Evolutionary conservation across 2,888 invertebrate species (phyloP).

Genomic region (Brachypalpus laphriformis): DNA sequence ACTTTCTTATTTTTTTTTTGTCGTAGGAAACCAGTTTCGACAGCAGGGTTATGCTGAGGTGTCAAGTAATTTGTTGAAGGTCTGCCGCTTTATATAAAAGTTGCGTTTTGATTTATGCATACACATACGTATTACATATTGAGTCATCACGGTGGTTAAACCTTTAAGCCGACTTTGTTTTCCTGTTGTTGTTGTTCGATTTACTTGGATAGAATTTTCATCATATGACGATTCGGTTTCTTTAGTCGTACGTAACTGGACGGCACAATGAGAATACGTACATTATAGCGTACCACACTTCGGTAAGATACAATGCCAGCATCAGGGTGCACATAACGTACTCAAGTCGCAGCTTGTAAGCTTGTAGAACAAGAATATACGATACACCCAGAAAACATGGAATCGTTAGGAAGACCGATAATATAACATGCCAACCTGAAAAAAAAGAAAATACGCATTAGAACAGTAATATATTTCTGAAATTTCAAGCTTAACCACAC

Average conservation of each 20-base stretch:
- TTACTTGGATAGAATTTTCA: conserved; percentile 54
- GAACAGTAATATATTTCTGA: background rate
- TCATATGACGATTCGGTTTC: conserved; percentile 17
- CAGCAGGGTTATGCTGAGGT: background rate
- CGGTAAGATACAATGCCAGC: conserved; percentile 89
- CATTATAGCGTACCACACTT: conserved; percentile 85
- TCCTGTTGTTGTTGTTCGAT: conserved; percentile 11
- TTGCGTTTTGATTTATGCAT: background rate
- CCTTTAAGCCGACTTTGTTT: conserved; percentile 43
- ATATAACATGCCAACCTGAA: conserved; percentile 90
- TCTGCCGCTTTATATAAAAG: conserved; percentile 22
- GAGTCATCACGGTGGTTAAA: background rate
- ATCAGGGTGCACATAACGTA: conserved; percentile 94
- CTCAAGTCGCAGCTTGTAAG: conserved; percentile 93
- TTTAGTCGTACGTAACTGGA: conserved; percentile 84
- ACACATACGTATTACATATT: background rate
- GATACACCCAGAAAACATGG: conserved; percentile 92
- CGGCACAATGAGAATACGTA: conserved; percentile 86
- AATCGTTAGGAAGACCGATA: conserved; percentile 91
- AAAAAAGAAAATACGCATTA: conserved; percentile 75
- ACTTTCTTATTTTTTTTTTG: conserved; percentile 26
- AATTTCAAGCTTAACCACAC: too few relatives aligned
- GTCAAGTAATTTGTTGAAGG: background rate
- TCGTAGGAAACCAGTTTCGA: conserved; percentile 52
- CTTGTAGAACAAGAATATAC: conserved; percentile 95